These are phyloP conservation scores for Lasioglossum oenotherae DNA, from an alignment of 2,888 invertebrate species.

Conservation along the genomic window DNA sequence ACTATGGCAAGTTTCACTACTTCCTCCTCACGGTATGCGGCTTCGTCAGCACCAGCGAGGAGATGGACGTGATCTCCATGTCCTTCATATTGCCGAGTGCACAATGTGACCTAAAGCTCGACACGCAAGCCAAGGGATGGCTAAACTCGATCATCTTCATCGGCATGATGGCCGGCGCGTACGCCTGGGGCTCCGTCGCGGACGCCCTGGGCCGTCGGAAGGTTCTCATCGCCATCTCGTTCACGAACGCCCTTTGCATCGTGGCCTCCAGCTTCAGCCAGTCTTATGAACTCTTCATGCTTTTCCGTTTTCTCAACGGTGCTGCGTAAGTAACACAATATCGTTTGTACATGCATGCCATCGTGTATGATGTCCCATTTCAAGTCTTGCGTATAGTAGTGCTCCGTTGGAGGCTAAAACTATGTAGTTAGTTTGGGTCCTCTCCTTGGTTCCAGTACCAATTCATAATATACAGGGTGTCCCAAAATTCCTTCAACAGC, in stretches of 20 bases:
- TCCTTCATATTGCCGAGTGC: conserved; percentile 97
- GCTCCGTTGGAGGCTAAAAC: too few relatives aligned
- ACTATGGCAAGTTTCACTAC: conserved; percentile 96
- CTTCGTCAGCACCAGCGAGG: conserved; percentile 97
- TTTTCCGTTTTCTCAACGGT: conserved; percentile 96
- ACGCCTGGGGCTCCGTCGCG: conserved; percentile 96
- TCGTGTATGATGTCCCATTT: too few relatives aligned
- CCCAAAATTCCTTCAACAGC: too few relatives aligned
- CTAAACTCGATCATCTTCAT: conserved; percentile 93
- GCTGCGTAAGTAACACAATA: conserved; percentile 91
- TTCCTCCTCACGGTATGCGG: conserved; percentile 95
- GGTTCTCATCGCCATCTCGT: conserved; percentile 94
- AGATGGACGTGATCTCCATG: conserved; percentile 98
- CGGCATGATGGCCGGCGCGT: conserved; percentile 98
- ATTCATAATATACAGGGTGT: too few relatives aligned
- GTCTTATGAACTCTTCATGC: conserved; percentile 94
- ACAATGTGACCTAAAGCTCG: conserved; percentile 95
- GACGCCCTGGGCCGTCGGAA: conserved; percentile 95
- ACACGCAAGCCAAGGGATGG: conserved; percentile 94
- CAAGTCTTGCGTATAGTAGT: too few relatives aligned
- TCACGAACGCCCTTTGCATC: conserved; percentile 95
- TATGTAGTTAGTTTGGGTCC: too few relatives aligned
- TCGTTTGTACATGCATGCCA: too few relatives aligned
- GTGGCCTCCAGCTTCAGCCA: conserved; percentile 96
- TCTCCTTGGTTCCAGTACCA: too few relatives aligned